phyloP scores from a whole-genome alignment of 2,797 vertebrate species.

The Eulemur rubriventer region DNA sequence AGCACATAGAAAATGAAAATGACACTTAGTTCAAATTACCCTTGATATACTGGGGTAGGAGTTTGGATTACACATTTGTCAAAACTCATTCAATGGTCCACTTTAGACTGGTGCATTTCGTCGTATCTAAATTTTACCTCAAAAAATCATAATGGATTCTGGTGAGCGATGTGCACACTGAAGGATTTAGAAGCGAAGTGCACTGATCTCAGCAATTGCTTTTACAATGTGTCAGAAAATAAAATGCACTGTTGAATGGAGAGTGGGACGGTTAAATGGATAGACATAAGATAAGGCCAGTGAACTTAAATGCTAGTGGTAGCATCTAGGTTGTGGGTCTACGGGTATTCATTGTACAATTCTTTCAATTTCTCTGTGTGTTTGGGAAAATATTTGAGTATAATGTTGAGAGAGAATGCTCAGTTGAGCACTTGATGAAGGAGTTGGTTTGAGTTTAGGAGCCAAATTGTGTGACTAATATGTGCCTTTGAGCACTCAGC shows the following conservation, averaged over 20 bases:
- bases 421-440: background rate
- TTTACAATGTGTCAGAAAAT: background rate
- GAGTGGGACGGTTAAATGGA: background rate
- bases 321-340: no score
- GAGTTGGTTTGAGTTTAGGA: background rate
- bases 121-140: background rate
- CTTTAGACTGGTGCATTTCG: background rate
- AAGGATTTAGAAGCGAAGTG: background rate
- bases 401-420: background rate
- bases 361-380: background rate
- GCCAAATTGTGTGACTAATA: background rate
- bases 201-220: background rate
- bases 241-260: background rate
- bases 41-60: background rate
- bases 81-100: background rate
- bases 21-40: background rate
- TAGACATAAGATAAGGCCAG: background rate
- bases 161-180: background rate
- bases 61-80: background rate
- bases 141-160: background rate
- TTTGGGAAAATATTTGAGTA: background rate
- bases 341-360: background rate
- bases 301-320: background rate
- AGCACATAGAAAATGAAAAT: constrained; percentile 8
- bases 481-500: background rate